phyloP scores from a whole-genome alignment of 2,888 invertebrate species.

The Thyatira batis region DNA sequence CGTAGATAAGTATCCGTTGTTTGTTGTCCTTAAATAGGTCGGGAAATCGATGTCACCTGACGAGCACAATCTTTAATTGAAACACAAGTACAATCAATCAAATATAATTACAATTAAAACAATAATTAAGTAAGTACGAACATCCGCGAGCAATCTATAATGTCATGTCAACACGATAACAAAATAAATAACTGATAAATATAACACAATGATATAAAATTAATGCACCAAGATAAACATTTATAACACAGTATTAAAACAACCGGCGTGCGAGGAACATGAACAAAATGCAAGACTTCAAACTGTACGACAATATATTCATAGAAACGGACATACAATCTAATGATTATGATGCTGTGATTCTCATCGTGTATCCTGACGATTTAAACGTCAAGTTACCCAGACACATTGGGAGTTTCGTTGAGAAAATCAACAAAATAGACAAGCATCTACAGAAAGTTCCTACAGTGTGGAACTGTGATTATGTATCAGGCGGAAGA shows the following conservation, averaged over 20 bases:
- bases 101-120: not conserved
- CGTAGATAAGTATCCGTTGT: too few species aligned
- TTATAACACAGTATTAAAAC: not conserved
- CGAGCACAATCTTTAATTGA: not conserved
- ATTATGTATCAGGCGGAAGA: slow-evolving; percentile 84
- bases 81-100: not conserved
- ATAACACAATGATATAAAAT: not conserved
- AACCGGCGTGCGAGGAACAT: not conserved
- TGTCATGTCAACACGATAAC: not conserved
- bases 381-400: slow-evolving; percentile 71
- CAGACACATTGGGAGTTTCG: slow-evolving; percentile 59
- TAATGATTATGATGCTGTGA: slow-evolving; percentile 83
- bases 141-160: not conserved
- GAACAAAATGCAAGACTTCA: slow-evolving; percentile 39
- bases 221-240: not conserved
- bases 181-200: not conserved
- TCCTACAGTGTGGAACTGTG: slow-evolving; percentile 83
- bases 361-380: slow-evolving; percentile 81
- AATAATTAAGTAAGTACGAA: not conserved
- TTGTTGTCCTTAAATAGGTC: too few species aligned
- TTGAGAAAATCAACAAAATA: slow-evolving; percentile 50
- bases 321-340: slow-evolving; percentile 71
- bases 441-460: slow-evolving; percentile 70
- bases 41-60: too few species aligned
- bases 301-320: slow-evolving; percentile 70